Conservation (phyloP, 1,140 invertebrate genomes). For the Aphis craccivora region DNA sequence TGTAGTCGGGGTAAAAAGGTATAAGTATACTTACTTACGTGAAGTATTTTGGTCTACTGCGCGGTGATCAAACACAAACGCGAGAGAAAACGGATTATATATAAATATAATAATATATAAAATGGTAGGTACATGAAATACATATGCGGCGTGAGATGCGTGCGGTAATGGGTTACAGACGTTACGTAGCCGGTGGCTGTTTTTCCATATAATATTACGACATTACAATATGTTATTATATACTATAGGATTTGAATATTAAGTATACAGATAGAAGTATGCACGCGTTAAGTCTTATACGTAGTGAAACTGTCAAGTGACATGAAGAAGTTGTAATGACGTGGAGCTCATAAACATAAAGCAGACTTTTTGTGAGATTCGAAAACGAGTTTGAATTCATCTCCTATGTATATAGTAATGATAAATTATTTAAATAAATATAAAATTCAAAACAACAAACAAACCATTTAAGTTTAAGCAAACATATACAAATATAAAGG, state of each 20-base stretch:
- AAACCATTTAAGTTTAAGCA: neutral
- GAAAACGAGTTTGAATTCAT: neutral
- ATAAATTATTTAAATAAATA: constrained; percentile 1
- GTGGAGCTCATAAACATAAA: neutral
- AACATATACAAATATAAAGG: neutral
- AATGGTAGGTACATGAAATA: neutral
- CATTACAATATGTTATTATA: neutral
- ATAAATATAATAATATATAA: neutral
- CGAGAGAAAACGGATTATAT: neutral
- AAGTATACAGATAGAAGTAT: neutral
- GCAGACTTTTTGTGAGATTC: neutral
- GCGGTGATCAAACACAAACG: neutral
- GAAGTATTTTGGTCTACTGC: neutral
- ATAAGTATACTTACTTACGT: neutral
- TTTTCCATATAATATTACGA: neutral
- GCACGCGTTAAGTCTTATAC: neutral
- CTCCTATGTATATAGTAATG: neutral
- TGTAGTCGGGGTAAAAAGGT: neutral
- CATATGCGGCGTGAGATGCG: neutral
- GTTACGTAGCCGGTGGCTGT: neutral
- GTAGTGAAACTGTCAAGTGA: neutral
- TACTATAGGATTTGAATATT: neutral
- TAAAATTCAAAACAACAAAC: constrained; percentile 4
- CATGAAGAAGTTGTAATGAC: neutral
- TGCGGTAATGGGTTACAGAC: neutral